Evolutionary conservation across 2,797 vertebrate genomes (phyloP).

Genomic region (Etheostoma nigrum): DNA sequence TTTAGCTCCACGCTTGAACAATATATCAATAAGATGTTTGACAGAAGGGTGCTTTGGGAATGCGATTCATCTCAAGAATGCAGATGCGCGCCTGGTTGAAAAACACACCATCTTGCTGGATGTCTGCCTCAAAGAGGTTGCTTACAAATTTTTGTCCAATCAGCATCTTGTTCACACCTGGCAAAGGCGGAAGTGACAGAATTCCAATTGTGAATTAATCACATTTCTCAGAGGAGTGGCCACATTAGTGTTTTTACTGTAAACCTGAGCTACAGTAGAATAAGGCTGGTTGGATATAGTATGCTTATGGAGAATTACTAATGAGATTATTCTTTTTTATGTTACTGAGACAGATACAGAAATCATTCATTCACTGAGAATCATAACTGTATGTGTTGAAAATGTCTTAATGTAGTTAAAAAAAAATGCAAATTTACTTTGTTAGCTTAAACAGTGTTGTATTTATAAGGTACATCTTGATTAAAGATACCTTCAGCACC

Average conservation of each 20-base stretch:
- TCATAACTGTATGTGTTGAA: not conserved
- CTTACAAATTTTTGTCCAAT: conserved; percentile 10
- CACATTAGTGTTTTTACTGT: not conserved
- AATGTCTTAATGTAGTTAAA: not conserved
- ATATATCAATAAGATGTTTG: conserved; percentile 6
- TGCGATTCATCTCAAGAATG: conserved; percentile 7
- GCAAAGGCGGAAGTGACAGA: conserved; percentile 10
- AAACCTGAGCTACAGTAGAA: not conserved
- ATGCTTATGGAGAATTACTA: not conserved
- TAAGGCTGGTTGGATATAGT: not conserved
- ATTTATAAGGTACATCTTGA: not conserved
- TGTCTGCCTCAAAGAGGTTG: not conserved
- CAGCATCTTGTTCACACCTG: conserved; percentile 41
- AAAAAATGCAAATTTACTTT: not conserved
- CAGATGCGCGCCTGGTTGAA: conserved; percentile 9
- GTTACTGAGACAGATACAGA: not conserved
- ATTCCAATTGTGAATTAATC: conserved; percentile 29
- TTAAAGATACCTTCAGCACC: not conserved
- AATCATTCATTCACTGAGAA: not conserved
- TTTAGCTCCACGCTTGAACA: conserved; percentile 15
- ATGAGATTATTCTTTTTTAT: not conserved
- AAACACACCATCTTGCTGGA: not conserved
- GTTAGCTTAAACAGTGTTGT: not conserved
- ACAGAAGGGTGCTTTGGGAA: not conserved
- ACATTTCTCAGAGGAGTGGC: not conserved